Evolutionary conservation across 2,888 invertebrate genomes (phyloP).

Genomic region (Emmelina monodactyla): DNA sequence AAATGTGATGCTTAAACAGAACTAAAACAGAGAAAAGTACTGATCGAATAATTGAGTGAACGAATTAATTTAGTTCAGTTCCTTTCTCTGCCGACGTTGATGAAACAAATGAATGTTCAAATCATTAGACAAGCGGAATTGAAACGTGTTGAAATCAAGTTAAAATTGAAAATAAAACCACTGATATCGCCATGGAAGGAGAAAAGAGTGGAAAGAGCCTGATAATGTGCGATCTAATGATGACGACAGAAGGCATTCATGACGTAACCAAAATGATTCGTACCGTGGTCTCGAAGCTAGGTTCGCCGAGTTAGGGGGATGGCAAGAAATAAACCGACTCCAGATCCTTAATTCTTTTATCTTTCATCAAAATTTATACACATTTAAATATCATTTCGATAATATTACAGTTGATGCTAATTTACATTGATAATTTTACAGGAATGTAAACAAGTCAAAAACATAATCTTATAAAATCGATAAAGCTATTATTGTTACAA

Average conservation of each 20-base stretch:
- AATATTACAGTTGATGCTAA: slow-evolving; percentile 55
- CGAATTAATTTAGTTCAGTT: too few relatives aligned
- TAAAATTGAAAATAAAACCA: slow-evolving; percentile 20
- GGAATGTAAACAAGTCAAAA: slow-evolving; percentile 64
- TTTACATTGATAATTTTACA: slow-evolving; percentile 34
- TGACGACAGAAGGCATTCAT: slow-evolving; percentile 65
- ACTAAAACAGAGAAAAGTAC: slow-evolving; percentile 42
- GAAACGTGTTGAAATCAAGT: slow-evolving; percentile 31
- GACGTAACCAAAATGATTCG: slow-evolving; percentile 61
- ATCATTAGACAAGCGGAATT: slow-evolving; percentile 43
- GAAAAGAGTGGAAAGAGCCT: slow-evolving; percentile 52
- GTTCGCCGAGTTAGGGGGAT: slow-evolving; percentile 52
- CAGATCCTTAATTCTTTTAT: slow-evolving; percentile 41
- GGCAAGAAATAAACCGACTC: slow-evolving; percentile 45
- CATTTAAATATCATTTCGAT: slow-evolving; percentile 56
- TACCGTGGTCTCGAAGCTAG: slow-evolving; percentile 61
- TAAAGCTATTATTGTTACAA: slow-evolving; percentile 61
- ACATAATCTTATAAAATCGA: slow-evolving; percentile 58
- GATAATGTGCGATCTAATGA: slow-evolving; percentile 56
- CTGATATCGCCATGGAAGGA: slow-evolving; percentile 32
- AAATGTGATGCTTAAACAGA: slow-evolving; percentile 18
- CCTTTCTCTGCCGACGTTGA: slow-evolving; percentile 35
- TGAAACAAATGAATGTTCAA: slow-evolving; percentile 27
- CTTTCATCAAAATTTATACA: slow-evolving; percentile 58
- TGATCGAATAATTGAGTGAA: slow-evolving; percentile 15